Conservation (phyloP, 2,888 invertebrate genomes). For the Spodoptera picta region DNA sequence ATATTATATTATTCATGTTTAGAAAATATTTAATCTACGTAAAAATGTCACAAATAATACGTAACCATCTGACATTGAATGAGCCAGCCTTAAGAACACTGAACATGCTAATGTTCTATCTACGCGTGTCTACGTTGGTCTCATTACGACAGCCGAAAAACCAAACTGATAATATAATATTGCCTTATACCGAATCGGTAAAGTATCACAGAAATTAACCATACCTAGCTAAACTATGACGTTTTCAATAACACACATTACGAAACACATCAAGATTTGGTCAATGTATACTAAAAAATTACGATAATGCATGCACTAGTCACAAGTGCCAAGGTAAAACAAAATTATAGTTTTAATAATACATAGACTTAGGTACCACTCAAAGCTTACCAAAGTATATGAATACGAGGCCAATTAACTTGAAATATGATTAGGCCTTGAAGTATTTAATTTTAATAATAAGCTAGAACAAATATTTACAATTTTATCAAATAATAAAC, state of each 20-base stretch:
- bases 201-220: constrained; percentile 89
- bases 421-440: constrained; percentile 60
- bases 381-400: constrained; percentile 63
- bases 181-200: constrained; percentile 86
- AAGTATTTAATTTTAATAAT: constrained; percentile 45
- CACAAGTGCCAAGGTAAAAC: constrained; percentile 58
- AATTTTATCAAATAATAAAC: constrained; percentile 48
- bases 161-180: constrained; percentile 76
- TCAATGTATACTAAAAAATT: constrained; percentile 68
- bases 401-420: constrained; percentile 58
- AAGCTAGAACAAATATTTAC: constrained; percentile 53
- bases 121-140: constrained; percentile 37
- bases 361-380: constrained; percentile 67
- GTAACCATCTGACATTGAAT: constrained; percentile 42
- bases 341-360: constrained; percentile 47
- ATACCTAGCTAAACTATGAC: constrained; percentile 86
- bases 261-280: constrained; percentile 78
- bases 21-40: constrained; percentile 51
- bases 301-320: constrained; percentile 56
- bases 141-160: constrained; percentile 59
- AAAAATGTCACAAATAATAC: constrained; percentile 51
- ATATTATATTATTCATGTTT: constrained; percentile 51
- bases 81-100: constrained; percentile 37
- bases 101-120: constrained; percentile 37
- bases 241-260: constrained; percentile 75